Base-by-base conservation (phyloP, 2,113 vertebrate genomes). In the Anolis sagrei region DNA sequence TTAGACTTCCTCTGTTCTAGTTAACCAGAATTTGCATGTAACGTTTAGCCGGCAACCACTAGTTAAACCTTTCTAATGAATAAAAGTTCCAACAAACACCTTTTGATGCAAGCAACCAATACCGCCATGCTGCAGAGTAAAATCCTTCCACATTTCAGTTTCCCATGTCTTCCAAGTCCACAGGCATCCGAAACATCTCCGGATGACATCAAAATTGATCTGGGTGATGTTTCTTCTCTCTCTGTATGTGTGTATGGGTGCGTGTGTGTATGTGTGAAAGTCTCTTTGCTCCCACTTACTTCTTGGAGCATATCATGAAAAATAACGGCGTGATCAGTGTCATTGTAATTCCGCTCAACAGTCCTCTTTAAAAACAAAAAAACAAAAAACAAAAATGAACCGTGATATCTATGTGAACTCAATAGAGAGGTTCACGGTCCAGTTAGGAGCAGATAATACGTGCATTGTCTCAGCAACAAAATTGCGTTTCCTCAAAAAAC, bases 401-500 rank as follows among this genome's bases (percentile, higher is more conserved):
- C 25, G 96, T 96, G 95, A 96, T 97, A 97, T 97, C 96, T 97
- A 95, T 96, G 96, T 95, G 96, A 96, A 97, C 96, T 85, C 95
- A 96, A 95, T 94, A 93, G 94, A 96, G 94, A 96, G 96, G 97
- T 98, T 98, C 96, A 97, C 96, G 95, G 96, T 97, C 96, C 95
- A 97, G 95, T 97, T 97, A 97, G 95, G 95, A 96, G 95, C 91
- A 95, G 94, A 98, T 97, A 98, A 98, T 98, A 96, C 94, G 95
- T 89, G 95, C 97, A 97, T 98, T 98, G 97, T 98, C 95, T 94
- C 94, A 93, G 95, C 95, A 96, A 96, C 95, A 97, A 97, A 97
- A 95, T 96, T 96, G 94, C 95, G 95, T 93, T 96, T 93, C 90
- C 95, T 94, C 95, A 95, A n/a, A n/a, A 96, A 96, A 97, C 95